Conservation (phyloP, 2,888 invertebrate species). For the Hemicrepidius hirtus region DNA sequence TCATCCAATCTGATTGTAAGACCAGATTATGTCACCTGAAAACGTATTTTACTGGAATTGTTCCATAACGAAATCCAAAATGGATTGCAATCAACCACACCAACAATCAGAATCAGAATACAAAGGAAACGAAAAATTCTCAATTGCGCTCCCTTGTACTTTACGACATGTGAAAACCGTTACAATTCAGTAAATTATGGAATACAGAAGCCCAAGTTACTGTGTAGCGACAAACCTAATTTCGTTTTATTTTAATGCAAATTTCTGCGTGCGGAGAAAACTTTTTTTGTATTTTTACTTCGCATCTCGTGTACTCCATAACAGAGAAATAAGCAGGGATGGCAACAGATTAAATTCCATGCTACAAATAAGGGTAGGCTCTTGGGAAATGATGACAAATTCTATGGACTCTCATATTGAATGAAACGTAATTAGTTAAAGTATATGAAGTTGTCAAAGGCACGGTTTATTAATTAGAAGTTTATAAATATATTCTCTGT, state of each 20-base stretch:
- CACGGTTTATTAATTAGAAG: too few species aligned
- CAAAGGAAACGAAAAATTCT: conserved; percentile 21
- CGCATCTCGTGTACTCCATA: too few species aligned
- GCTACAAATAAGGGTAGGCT: background rate
- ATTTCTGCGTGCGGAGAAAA: background rate
- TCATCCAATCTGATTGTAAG: conserved; percentile 25
- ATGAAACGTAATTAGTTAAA: too few species aligned
- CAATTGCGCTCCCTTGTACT: conserved; percentile 21
- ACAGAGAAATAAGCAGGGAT: too few species aligned
- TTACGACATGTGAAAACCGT: conserved; percentile 26
- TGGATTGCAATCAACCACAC: conserved; percentile 24
- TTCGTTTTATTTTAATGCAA: conserved; percentile 6
- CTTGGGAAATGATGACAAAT: conserved; percentile 10
- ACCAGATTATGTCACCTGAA: conserved; percentile 27
- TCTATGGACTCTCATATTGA: background rate
- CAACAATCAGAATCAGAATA: conserved; percentile 25
- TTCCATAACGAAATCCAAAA: conserved; percentile 25
- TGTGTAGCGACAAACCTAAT: background rate
- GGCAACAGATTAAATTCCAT: background rate
- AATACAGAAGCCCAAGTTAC: background rate
- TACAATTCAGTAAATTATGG: conserved; percentile 16
- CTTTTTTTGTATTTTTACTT: too few species aligned
- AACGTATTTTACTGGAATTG: conserved; percentile 21
- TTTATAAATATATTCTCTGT: too few species aligned
- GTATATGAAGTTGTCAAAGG: too few species aligned